These are phyloP conservation scores for Falco concolor DNA, from an alignment of 2,797 vertebrate species.

Conservation along the genomic window DNA sequence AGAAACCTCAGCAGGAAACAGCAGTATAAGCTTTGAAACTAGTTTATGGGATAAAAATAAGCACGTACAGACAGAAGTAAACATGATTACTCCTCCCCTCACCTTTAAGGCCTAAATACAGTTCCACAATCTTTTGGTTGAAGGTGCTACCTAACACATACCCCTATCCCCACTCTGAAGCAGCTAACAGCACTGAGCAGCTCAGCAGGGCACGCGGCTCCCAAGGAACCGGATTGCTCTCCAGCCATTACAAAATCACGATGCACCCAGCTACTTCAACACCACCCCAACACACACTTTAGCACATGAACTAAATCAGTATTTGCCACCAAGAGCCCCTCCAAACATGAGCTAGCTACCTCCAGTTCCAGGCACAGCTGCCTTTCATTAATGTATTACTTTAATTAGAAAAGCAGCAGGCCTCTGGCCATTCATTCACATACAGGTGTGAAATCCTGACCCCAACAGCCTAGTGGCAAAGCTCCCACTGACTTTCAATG, in stretches of 20 bases:
- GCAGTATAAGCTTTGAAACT: neutral
- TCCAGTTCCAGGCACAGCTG: neutral
- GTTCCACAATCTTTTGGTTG: neutral
- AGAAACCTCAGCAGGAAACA: neutral
- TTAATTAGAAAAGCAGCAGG: neutral
- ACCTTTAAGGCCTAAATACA: neutral
- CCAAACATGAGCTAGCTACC: neutral
- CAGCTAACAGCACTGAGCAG: neutral
- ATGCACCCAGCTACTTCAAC: neutral
- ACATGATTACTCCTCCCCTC: neutral
- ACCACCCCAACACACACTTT: neutral
- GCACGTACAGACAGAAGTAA: neutral
- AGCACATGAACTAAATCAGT: neutral
- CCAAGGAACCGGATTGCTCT: neutral
- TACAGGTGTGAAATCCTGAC: neutral
- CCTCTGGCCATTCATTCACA: neutral
- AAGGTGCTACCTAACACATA: neutral
- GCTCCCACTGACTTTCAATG: neutral
- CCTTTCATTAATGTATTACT: neutral
- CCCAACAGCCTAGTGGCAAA: neutral
- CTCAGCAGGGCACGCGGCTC: neutral
- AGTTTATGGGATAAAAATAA: neutral
- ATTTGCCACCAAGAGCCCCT: neutral
- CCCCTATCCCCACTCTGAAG: neutral
- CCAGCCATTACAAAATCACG: neutral